A percentile compares a stretch with the other conserved stretches of the same genome.
These are phyloP conservation scores for Leptopilina boulardi DNA, from an alignment of 1,140 invertebrate species.

Conservation along the genomic window DNA sequence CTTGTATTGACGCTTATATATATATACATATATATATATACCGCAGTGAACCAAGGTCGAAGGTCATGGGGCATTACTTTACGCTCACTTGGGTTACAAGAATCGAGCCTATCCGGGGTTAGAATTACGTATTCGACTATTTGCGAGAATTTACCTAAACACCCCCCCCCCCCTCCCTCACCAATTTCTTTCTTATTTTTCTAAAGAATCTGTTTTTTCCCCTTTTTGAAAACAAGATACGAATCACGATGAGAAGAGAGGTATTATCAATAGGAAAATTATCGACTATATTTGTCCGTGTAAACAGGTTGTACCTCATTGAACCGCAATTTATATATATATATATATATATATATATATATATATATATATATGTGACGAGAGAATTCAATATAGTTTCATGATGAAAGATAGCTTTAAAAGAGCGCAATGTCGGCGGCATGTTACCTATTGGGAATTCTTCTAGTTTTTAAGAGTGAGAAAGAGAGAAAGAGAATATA, in stretches of 20 bases:
- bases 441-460: slow-evolving; percentile 45
- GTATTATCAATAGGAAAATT: slow-evolving; percentile 71
- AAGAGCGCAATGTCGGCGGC: slow-evolving; percentile 38
- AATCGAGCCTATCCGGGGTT: neutral
- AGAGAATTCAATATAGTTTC: slow-evolving; percentile 41
- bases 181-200: too few species aligned
- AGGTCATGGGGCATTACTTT: slow-evolving; percentile 41
- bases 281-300: slow-evolving; percentile 56
- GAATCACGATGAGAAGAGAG: slow-evolving; percentile 60
- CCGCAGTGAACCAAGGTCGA: slow-evolving; percentile 37
- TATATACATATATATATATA: too few species aligned
- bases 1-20: slow-evolving; percentile 44
- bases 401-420: slow-evolving; percentile 54
- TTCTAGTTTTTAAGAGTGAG: slow-evolving; percentile 52
- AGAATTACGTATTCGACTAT: slow-evolving; percentile 30
- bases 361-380: too few species aligned
- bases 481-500: too few species aligned
- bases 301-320: slow-evolving; percentile 66
- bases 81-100: slow-evolving; percentile 40
- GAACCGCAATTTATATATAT: too few species aligned
- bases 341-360: too few species aligned
- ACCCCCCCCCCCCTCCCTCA: slow-evolving; percentile 35
- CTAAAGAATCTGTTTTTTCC: too few species aligned
- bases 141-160: slow-evolving; percentile 9
- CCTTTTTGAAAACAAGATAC: too few species aligned